Evolutionary conservation across 2,888 invertebrate genomes (phyloP), one percentile per base, ranked within the genome.

Genomic region (Cephus spinipes): DNA sequence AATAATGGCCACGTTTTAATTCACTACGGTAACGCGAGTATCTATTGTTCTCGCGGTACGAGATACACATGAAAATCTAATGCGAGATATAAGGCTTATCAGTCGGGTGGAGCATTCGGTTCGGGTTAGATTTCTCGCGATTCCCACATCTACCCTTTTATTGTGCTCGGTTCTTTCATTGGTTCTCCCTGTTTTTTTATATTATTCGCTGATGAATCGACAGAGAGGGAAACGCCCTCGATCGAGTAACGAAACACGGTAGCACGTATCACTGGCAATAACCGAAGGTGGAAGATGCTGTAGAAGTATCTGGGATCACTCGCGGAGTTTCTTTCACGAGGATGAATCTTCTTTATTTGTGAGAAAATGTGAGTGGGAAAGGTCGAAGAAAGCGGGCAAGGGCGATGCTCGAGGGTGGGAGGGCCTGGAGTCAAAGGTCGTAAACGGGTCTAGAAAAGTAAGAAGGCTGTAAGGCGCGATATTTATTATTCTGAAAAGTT

Each of bases 401-500:
- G 15, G 9, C 15, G 23, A 23, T 23, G 1, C 2, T 2, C 9
- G 9, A 55, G 55, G 23, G 55, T 1, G 15, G 15, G 55, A 55
- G 55, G 9, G 9, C 9, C 6, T 6, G 6, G 55, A 55, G 23
- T 55, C 55, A 55, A 55, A 55, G 55, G 23, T 55, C 55, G 55
- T 55, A 23, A 77, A 68, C 33, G 31, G 55, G 35, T 31, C 33
- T 30, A 55, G 36, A 78, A 79, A 78, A 75, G 80, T 75, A 77
- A 77, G 75, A 77, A 76, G 79, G 79, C 71, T 79, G 40, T 23
- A 12, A 32, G 75, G 74, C n/a, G 73, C 75, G 76, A 76, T 76
- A 79, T 76, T 80, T 81, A 80, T 81, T 79, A 76, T 75, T 74
- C 81, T 81, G 76, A 82, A 83, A 88, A 89, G 86, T 88, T 89